Evolutionary conservation across 35 echinoderm and acorn worm species (phyloP), one percentile per base, ranked within the genome.

Genomic region (Acanthaster planci): DNA sequence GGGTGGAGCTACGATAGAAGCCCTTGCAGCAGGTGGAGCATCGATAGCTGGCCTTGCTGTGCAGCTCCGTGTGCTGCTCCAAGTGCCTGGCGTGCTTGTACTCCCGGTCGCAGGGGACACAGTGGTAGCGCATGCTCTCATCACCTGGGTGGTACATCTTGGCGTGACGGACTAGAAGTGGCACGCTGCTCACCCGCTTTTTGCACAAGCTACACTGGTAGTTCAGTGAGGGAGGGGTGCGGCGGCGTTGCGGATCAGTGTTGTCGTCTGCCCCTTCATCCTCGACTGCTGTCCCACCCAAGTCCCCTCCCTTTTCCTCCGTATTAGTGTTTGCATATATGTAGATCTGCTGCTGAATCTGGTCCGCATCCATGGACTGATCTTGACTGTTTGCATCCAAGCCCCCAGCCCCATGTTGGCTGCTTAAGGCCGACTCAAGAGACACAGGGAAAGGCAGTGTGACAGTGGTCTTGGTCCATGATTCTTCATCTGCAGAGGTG

Each of bases 1-100:
- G 64, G 10, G 64, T 72, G 18, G 64, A 72, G 64, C 64, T 72
- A 9, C 64, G 64, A 26, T 72, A 72, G 64, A 72, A 72, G 26
- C 64, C 64, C 34, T 72, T 72, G 34, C 64, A 72, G 64, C 64
- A 72, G 14, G 64, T 72, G 64, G 64, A 26, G 34, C 64, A 72
- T 72, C 64, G 64, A 29, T 72, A 72, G 64, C 64, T 72, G 8
- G 64, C 64, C 34, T 72, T 72, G 29, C 34, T 72, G 64, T 72
- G 64, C 34, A 72, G 30, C 26, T 72, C 64, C 14, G 64, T 72
- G 64, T 72, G 64, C 34, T 72, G 64, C 23, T 72, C 64, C 14
- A 72, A 29, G 34, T 72, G 64, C 30, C 64, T 19, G 64, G 64
- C 64, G 34, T 72, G 64, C 34, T 72, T 72, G 64, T 72, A 72